Evolutionary conservation across 2,797 vertebrate genomes (phyloP).

Genomic region (Geotrypetes seraphini): DNA sequence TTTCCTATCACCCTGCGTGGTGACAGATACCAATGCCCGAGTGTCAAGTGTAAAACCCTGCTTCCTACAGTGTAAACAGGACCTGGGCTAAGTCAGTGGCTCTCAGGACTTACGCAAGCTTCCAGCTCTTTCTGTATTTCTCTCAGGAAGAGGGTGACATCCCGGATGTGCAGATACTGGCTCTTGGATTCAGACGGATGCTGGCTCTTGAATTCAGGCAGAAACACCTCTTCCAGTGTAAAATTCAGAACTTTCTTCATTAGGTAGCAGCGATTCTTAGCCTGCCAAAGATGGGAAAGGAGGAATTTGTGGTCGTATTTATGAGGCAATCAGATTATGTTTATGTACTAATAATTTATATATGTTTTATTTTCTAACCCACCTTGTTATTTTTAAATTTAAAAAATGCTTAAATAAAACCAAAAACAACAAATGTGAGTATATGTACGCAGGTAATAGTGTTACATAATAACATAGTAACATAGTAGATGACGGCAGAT

Average conservation of each 20-base stretch:
- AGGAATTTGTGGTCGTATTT: no score
- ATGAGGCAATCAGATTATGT: no score
- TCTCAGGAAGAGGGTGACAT: slow-evolving; percentile 48
- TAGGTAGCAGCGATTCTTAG: slow-evolving; percentile 59
- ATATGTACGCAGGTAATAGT: no score
- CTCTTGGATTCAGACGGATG: slow-evolving; percentile 3
- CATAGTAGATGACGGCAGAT: no score
- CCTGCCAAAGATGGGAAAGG: slow-evolving; percentile 18
- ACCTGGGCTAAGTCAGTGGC: background rate
- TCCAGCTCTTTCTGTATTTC: slow-evolving; percentile 35
- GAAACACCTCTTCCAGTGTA: slow-evolving; percentile 51
- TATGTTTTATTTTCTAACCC: no score
- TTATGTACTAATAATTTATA: no score
- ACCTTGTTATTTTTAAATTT: no score
- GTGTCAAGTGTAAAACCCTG: no score
- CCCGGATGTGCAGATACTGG: slow-evolving; percentile 22
- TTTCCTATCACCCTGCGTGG: slow-evolving; percentile 8
- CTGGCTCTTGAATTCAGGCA: slow-evolving; percentile 5
- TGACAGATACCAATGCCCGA: background rate
- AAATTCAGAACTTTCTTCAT: slow-evolving; percentile 65
- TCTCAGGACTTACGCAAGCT: slow-evolving; percentile 46
- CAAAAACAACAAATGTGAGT: no score
- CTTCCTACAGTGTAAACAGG: no score
- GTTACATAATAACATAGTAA: no score
- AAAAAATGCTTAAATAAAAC: no score